Conservation (phyloP, 2,797 vertebrate genomes). For the Schizopygopsis pylzovi region DNA sequence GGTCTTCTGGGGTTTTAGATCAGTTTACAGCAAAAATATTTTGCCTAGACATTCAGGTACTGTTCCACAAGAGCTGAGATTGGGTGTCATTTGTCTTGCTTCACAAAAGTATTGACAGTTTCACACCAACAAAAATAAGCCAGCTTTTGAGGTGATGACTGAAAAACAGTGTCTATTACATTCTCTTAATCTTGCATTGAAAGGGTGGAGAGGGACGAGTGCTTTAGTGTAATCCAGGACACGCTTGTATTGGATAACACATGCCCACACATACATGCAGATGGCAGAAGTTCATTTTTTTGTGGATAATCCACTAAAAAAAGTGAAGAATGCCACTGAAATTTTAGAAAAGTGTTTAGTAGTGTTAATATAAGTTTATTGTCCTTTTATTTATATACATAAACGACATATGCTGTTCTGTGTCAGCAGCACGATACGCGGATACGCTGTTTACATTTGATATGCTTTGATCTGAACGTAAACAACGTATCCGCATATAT, state of each 20-base stretch:
- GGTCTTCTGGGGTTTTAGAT: background rate
- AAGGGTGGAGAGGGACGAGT: conserved; percentile 33
- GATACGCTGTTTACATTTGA: no score
- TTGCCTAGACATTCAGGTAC: conserved; percentile 50
- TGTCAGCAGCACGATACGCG: no score
- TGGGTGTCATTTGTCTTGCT: conserved; percentile 11
- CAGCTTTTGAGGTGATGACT: conserved; percentile 27
- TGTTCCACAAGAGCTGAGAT: background rate
- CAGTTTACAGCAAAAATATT: background rate
- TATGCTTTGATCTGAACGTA: no score
- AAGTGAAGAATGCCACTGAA: conserved; percentile 2
- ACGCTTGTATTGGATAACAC: conserved; percentile 46
- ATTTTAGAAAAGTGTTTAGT: background rate
- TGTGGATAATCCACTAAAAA: conserved; percentile 18
- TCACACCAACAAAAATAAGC: conserved; percentile 10
- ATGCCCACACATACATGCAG: conserved; percentile 47
- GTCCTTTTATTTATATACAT: background rate
- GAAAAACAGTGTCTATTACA: conserved; percentile 31
- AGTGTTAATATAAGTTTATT: background rate
- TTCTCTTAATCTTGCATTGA: conserved; percentile 36
- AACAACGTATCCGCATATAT: no score
- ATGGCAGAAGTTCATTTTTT: conserved; percentile 12
- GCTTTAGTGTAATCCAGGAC: conserved; percentile 49
- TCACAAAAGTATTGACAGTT: conserved; percentile 29
- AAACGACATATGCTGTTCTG: no score